Percentiles rank a stretch among this genome's conserved stretches.
phyloP scores from a whole-genome alignment of 2,888 invertebrate species.

The Carcina quercana region DNA sequence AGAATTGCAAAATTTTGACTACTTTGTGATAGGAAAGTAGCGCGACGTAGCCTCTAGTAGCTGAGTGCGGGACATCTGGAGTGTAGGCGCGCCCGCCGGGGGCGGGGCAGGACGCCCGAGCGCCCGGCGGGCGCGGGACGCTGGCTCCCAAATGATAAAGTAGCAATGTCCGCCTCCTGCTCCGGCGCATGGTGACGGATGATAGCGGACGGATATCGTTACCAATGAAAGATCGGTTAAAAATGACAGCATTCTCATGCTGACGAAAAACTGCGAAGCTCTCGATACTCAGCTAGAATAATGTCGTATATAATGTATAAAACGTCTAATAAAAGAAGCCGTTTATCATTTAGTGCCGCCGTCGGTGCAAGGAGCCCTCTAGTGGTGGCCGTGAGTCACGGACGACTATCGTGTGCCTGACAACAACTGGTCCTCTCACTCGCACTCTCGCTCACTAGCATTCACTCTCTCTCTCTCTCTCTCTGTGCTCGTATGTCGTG shows the following conservation, averaged over 20 bases:
- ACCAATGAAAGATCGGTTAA: slow-evolving; percentile 25
- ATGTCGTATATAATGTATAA: too few relatives aligned
- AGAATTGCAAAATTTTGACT: slow-evolving; percentile 62
- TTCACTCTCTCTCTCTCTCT: neutral
- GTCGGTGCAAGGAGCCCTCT: slow-evolving; percentile 50
- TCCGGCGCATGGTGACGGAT: slow-evolving; percentile 33
- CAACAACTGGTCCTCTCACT: slow-evolving; percentile 11
- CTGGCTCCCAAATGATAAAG: slow-evolving; percentile 71
- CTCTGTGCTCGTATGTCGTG: neutral
- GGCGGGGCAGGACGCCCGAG: neutral
- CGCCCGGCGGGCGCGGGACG: too few relatives aligned
- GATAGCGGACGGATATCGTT: slow-evolving; percentile 33
- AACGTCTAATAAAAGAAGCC: slow-evolving; percentile 43
- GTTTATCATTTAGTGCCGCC: slow-evolving; percentile 71
- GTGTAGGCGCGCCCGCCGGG: slow-evolving; percentile 35
- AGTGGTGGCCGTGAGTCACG: slow-evolving; percentile 44
- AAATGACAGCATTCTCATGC: slow-evolving; percentile 47
- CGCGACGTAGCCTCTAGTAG: slow-evolving; percentile 40
- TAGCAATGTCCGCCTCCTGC: slow-evolving; percentile 44
- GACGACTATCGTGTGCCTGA: slow-evolving; percentile 27
- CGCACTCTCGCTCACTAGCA: neutral
- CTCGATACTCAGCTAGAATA: slow-evolving; percentile 27
- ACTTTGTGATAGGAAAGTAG: slow-evolving; percentile 51
- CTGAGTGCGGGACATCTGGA: slow-evolving; percentile 35
- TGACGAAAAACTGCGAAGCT: slow-evolving; percentile 55